Base-by-base conservation (phyloP, 2,797 vertebrate genomes). In the Mallotus villosus region DNA sequence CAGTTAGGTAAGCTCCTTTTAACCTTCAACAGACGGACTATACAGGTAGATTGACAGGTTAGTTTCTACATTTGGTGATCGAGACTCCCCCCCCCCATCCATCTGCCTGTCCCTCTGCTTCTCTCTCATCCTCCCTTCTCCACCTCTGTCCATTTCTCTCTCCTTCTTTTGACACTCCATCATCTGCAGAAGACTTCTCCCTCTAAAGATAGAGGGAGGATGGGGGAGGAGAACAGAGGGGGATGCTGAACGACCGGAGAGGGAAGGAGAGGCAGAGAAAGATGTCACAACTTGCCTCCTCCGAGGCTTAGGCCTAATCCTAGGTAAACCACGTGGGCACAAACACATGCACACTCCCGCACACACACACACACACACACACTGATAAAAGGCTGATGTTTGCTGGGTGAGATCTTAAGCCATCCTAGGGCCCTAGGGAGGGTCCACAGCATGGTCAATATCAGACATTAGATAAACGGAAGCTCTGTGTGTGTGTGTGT, bases 361-460 rank as follows among this genome's bases (percentile, higher is more conserved):
- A 32, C 25, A 32, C 60, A 29, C 64, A 73, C 67, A 71, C 76
- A 71, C 63, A 75, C 60, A 22, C 51, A 41, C 21, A 61, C 3
- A 17, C 51, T 49, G 65, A 63, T 14, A 63, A 63, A 32, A 9
- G 61, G 24, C 25, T 22, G 67, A 71, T 75, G 67, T 82, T 82
- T 76, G 77, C 81, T 76, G 73, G 79, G 24, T 53, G 65, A 55
- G 49, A 67, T 55, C 65, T 24, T 29, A 67, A 24, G 41, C 41
- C 41, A 46, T 46, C 66, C 78, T 78, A 62, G 49, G 75, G 34
- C 67, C 41, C 83, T 77, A 32, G 51, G 68, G 76, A 46, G 86
- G 78, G 64, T 37, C 53, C 73, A 32, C 29, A 70, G 63, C 74
- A 79, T 71, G 75, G 37, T 17, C 22, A 63, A 59, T 73, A 63